phyloP scores from a whole-genome alignment of 2,888 invertebrate species.

The Cantharis flavilabris region DNA sequence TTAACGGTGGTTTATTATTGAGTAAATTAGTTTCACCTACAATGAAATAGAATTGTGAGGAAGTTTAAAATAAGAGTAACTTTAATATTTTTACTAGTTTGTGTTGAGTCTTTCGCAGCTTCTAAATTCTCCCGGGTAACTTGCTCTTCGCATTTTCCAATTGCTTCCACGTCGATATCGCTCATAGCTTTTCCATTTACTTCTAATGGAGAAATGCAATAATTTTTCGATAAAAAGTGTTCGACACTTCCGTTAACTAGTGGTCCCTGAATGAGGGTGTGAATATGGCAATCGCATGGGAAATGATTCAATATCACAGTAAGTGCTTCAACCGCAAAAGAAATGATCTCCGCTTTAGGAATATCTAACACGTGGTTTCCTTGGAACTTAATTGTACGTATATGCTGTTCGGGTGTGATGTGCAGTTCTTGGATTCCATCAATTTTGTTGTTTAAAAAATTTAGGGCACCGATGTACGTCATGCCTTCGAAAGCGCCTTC shows the following conservation, averaged over 20 bases:
- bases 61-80: conserved; percentile 32
- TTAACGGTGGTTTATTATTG: background rate
- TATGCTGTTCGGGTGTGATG: conserved; percentile 71
- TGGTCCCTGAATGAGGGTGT: conserved; percentile 76
- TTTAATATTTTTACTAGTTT: conserved; percentile 30
- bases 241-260: conserved; percentile 69
- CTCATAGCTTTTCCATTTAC: conserved; percentile 79
- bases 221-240: conserved; percentile 76
- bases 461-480: conserved; percentile 71
- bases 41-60: conserved; percentile 31
- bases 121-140: conserved; percentile 69
- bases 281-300: conserved; percentile 85
- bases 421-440: conserved; percentile 79
- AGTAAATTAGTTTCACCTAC: conserved; percentile 42
- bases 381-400: conserved; percentile 73
- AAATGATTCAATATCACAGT: conserved; percentile 80
- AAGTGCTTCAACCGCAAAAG: conserved; percentile 73
- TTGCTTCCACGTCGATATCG: conserved; percentile 66
- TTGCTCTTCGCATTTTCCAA: conserved; percentile 71
- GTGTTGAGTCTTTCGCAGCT: conserved; percentile 52
- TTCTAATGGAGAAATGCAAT: conserved; percentile 84
- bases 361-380: conserved; percentile 84
- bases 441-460: conserved; percentile 84
- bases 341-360: conserved; percentile 69
- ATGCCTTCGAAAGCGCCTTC: conserved; percentile 79